Evolutionary conservation across 2,888 invertebrate genomes (phyloP).

Genomic region (Acleris holmiana): DNA sequence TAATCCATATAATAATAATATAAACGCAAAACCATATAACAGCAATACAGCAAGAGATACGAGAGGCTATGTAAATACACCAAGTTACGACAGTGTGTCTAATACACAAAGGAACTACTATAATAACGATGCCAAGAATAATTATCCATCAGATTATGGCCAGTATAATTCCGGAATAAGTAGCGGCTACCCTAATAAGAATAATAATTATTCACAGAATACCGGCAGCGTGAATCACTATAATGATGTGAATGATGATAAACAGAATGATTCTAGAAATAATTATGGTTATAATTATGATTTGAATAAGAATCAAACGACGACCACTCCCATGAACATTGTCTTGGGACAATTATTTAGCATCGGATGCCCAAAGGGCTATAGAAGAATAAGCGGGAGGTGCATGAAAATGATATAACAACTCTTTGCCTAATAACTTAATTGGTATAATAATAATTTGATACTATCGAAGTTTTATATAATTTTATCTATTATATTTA

Average conservation of each 20-base stretch:
- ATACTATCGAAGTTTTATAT: too few species aligned
- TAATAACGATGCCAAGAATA: neutral
- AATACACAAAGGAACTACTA: neutral
- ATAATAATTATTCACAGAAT: neutral
- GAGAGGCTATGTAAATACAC: neutral
- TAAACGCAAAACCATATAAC: neutral
- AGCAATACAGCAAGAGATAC: neutral
- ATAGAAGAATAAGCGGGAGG: neutral
- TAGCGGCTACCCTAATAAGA: too few species aligned
- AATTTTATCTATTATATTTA: too few species aligned
- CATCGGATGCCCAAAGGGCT: conserved; percentile 14
- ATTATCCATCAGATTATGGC: too few species aligned
- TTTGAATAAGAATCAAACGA: neutral
- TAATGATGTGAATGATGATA: too few species aligned
- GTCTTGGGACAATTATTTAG: conserved; percentile 8
- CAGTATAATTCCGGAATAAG: too few species aligned
- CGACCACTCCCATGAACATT: conserved; percentile 9
- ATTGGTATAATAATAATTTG: too few species aligned
- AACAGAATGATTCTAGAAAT: neutral
- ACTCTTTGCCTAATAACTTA: too few species aligned
- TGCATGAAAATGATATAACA: conserved; percentile 9
- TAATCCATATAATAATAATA: conserved; percentile 31
- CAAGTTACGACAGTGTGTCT: conserved; percentile 3
- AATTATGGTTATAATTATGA: neutral
- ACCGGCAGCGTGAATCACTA: too few species aligned